phyloP scores from a whole-genome alignment of 2,113 vertebrate species.

The Alouatta palliata region DNA sequence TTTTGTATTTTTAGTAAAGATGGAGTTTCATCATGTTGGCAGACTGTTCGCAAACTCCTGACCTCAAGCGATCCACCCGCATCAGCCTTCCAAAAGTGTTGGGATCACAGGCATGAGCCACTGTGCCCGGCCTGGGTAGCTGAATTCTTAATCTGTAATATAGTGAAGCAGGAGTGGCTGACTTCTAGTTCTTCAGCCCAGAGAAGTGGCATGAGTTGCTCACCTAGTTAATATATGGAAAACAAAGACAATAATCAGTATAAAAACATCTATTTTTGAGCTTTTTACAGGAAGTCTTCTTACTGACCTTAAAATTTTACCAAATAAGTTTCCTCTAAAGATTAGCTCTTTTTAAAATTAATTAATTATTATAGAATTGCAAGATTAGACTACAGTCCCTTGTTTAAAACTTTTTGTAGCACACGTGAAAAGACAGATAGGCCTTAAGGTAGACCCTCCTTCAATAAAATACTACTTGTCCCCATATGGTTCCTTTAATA shows the following conservation, averaged over 20 bases:
- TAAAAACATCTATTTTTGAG: neutral
- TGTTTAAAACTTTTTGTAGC: conserved; percentile 23
- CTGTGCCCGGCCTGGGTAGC: too few species aligned
- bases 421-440: conserved; percentile 10
- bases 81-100: too few species aligned
- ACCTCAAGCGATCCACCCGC: too few species aligned
- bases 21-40: too few species aligned
- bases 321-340: neutral
- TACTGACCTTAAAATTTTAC: neutral
- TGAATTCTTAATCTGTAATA: neutral
- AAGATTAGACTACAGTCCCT: neutral
- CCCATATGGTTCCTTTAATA: neutral
- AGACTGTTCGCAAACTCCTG: too few species aligned
- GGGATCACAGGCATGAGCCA: too few species aligned
- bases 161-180: neutral
- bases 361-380: neutral
- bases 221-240: neutral
- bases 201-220: neutral
- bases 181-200: neutral
- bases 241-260: neutral
- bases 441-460: neutral
- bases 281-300: neutral
- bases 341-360: neutral
- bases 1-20: too few species aligned
- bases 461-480: neutral